Evolutionary conservation across 2,888 invertebrate genomes (phyloP), one percentile per base, ranked within the genome.

Genomic region (Polydrusus cervinus): DNA sequence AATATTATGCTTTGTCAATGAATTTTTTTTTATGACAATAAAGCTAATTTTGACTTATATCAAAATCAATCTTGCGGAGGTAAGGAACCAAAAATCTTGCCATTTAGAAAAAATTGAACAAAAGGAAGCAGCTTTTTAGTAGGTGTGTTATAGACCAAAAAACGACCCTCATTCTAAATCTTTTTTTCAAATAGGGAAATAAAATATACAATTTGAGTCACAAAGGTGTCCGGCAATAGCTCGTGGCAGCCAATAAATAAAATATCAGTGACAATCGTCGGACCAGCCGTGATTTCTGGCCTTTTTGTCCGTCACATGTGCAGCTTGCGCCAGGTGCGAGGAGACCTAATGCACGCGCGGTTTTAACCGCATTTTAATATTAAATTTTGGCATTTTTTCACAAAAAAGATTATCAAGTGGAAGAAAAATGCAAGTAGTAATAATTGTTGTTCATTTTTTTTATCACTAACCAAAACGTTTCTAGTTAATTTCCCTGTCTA

Each of bases 211-310:
- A 80, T 81, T 79, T 80, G 79, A 79, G 79, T 75, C 76, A 81
- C 79, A 82, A 81, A 81, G 79, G 79, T 78, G 80, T 78, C 77
- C 81, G 81, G 79, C 57, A 81, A 81, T 80, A 81, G 81, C 80
- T 79, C 79, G 75, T 79, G 78, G 78, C 78, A 80, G 80, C 84
- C 84, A 85, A 86, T 86, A 86, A 86, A 86, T 86, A 86, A 86
- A 85, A 86, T 86, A 86, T 86, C 86, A 85, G 83, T 86, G 86
- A 86, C 86, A 86, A 84, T 85, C 81, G 81, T 80, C 79, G 80
- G 83, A 80, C 82, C 82, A 66, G 84, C 81, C 82, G 80, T 81
- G 83, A 83, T 83, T 83, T 82, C 81, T 81, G 81, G 78, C 80
- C 80, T 82, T 82, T 84, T 83, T 84, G 80, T 80, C 70, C 77